phyloP scores from a whole-genome alignment of 2,113 vertebrate species.

The Chroicocephalus ridibundus region DNA sequence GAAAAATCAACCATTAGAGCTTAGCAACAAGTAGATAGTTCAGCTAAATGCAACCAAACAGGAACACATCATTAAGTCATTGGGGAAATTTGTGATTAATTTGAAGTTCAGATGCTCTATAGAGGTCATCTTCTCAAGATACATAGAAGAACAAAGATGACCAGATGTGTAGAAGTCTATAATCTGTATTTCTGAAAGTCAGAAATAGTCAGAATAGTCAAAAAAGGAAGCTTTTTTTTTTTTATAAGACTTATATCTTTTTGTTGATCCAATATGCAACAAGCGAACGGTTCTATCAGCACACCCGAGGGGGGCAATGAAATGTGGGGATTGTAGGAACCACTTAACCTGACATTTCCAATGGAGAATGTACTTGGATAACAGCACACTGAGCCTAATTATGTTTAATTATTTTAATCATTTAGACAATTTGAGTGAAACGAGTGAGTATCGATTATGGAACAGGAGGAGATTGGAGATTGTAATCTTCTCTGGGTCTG shows the following conservation, averaged over 20 bases:
- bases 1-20: background rate
- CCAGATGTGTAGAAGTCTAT: background rate
- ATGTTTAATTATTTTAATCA: background rate
- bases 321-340: background rate
- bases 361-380: background rate
- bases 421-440: background rate
- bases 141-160: background rate
- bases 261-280: background rate
- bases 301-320: background rate
- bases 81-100: background rate
- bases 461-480: background rate
- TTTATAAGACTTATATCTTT: background rate
- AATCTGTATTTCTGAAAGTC: background rate
- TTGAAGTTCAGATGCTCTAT: background rate
- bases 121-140: background rate
- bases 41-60: background rate
- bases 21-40: background rate
- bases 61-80: background rate
- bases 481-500: background rate
- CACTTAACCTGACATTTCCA: background rate
- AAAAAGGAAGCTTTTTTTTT: background rate
- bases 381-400: background rate
- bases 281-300: background rate
- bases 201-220: background rate
- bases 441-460: background rate